A percentile compares a stretch with the other conserved stretches of the same genome.
These are phyloP conservation scores for Megaleporinus macrocephalus DNA, from an alignment of 2,113 vertebrate genomes.

Conservation along the genomic window DNA sequence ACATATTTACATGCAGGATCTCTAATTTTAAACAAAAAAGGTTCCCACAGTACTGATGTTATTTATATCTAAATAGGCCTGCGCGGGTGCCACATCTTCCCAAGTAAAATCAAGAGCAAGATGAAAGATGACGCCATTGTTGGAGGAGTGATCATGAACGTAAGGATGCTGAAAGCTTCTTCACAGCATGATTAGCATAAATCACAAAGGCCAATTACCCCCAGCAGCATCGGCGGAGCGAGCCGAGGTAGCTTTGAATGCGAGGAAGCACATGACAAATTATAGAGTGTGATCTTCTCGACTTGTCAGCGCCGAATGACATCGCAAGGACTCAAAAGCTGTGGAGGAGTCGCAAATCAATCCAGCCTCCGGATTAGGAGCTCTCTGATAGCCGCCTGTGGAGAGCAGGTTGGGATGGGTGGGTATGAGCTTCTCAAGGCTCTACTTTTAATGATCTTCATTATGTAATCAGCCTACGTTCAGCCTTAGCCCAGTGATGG, in stretches of 20 bases:
- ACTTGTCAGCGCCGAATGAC: constrained; percentile 66
- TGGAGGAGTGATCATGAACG: neutral
- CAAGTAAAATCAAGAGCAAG: neutral
- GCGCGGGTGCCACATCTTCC: neutral
- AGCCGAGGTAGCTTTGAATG: constrained; percentile 68
- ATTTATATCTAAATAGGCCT: neutral
- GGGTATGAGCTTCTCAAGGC: constrained; percentile 57
- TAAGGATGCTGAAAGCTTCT: constrained; percentile 5
- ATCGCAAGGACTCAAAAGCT: constrained; percentile 59
- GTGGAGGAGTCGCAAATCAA: constrained; percentile 71
- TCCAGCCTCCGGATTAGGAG: constrained; percentile 73
- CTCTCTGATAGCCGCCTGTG: constrained; percentile 67
- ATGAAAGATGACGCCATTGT: constrained; percentile 18
- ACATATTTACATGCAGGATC: neutral
- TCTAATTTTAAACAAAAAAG: neutral
- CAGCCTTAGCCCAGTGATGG: constrained; percentile 34
- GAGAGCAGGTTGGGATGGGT: constrained; percentile 57
- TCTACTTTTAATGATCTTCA: constrained; percentile 52
- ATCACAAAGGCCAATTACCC: constrained; percentile 48
- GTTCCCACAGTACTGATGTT: neutral
- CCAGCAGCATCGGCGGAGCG: constrained; percentile 32
- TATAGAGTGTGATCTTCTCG: constrained; percentile 68
- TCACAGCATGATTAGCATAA: constrained; percentile 36
- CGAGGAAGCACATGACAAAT: constrained; percentile 71
- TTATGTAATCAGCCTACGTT: constrained; percentile 49